Base-by-base conservation (phyloP, 2,888 invertebrate species). In the Stratiomys singularior region DNA sequence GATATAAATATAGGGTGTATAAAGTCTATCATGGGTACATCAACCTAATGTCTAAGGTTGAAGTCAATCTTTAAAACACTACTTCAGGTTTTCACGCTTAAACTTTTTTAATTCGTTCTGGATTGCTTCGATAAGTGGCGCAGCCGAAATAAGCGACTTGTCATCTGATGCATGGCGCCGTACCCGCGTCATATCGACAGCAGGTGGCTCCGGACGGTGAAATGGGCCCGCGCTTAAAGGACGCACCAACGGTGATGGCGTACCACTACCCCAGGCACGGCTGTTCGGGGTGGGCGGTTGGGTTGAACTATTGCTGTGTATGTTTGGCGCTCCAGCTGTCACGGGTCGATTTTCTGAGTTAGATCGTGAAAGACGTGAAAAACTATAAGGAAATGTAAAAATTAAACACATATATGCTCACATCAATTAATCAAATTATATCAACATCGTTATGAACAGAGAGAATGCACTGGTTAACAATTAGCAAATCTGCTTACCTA, bases 121-220 rank as follows among this genome's bases (percentile, higher is more conserved):
- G 83, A 96, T 96, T 80, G 95, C 94, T 63, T 93, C 92, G 82
- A 96, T 95, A 28, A 96, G 89, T 0, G 95, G 95, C 15, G 94
- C 90, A 0, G 95, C 95, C 0, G 95, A 93, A 85, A 95, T 92
- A 71, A 89, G 89, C n/a, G 84, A 81, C 21, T 87, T 83, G 80
- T 85, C 85, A 7, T 88, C 30, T 21, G 79, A 64, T 30, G 82
- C 80, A 18, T 81, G 78, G 27, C 79, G 81, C 21, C 80, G 63
- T 21, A 81, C 81, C 23, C 81, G 78, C 0, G 81, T 79, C 3
- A 80, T 80, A 78, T 81, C 81, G 44, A 82, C 77, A 88, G 87
- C 89, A 60, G 84, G 83, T 15, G 89, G 83, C 79, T 87, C 86
- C 1, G 90, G 89, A 25, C 89, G 86, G 79, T 91, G 90, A 82